Base-by-base conservation (phyloP, 2,797 vertebrate species). In the Sandelia bainsii region DNA sequence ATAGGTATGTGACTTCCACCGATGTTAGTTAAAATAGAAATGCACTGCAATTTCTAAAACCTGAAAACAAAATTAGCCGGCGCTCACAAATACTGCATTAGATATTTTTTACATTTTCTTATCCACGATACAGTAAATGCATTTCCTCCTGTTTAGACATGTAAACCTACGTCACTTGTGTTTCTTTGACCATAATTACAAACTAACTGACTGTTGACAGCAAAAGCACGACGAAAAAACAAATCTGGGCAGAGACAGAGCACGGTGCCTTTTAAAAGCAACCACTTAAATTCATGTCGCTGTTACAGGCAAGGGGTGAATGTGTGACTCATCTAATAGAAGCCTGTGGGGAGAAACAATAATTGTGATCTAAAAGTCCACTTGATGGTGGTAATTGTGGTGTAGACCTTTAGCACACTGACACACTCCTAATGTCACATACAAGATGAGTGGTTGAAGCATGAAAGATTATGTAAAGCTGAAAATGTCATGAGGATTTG, bases 361-460 rank as follows among this genome's bases (percentile, higher is more conserved):
- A 29, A 51, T 16, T 62, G 20, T 27, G 29, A 66, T 34, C 6
- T 57, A 32, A 45, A 62, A 29, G 40, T 59, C 25, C 27, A 48
- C 42, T 49, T 51, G 34, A 12, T 53, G 45, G 37, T 40, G 40
- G 22, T 53, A 64, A 72, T 50, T 67, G 70, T 45, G 23, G 17
- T n/a, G n/a, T 19, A 50, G 34, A 69, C 63, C 42, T 65, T 78
- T 54, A 63, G 19, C 37, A 17, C 40, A 19, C 51, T 45, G 62
- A 25, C 7, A 69, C 65, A 68, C 59, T 44, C 8, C 13, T 40
- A 9, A 39, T 51, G 29, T 60, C 14, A 61, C 58, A 64, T 62
- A 59, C 22, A 44, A 64, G 10, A n/a, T 3, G 2, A 27, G 32
- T 11, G 51, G 46, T 46, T 46, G 23, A 56, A 42, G 20, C 11